Evolutionary conservation across 2,888 invertebrate species (phyloP), one percentile per base, ranked within the genome.

Genomic region (Sipha maydis): DNA sequence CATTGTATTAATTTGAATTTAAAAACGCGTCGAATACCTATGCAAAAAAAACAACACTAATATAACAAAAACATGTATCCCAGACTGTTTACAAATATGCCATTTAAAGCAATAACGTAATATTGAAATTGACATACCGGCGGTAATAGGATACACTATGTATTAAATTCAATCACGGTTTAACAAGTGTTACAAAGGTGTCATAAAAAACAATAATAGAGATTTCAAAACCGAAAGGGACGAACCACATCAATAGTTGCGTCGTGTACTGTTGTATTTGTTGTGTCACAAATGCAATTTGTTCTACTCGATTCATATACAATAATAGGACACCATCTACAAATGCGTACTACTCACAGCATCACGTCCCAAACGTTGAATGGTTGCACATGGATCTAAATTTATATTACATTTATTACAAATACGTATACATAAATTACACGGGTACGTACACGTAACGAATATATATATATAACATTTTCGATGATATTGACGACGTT

Each of bases 321-420:
- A 34, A 84, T 34, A 83, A 21, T 61, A 14, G 7, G 34, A 2
- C 31, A 48, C 67, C 28, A 28, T 61, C 31, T 48, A 71, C 69
- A 48, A 48, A 31, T 31, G 25, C 31, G 34, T 21, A 19, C 19
- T 14, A 4, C 61, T 31, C 75, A n/a, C 83, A 84, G 75, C 83
- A 83, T 83, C 83, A 83, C 83, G 83, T 83, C 83, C 73, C 75
- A 7, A 31, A 25, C 48, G 71, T 54, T 83, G 48, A 83, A 71
- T 28, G 83, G 79, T 48, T 14, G 14, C 41, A 54, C 54, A n/a
- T n/a, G 34, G n/a, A 67, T 67, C 11, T 25, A 25, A 61, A 48
- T 48, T 8, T 48, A 48, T 14, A 48, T 14, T 48, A 48, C 14
- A 48, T 48, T 14, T 14, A 14, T 48, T 48, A 61, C 61, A 61